phyloP scores from a whole-genome alignment of 2,888 invertebrate genomes.

The Nomada lathburiana region DNA sequence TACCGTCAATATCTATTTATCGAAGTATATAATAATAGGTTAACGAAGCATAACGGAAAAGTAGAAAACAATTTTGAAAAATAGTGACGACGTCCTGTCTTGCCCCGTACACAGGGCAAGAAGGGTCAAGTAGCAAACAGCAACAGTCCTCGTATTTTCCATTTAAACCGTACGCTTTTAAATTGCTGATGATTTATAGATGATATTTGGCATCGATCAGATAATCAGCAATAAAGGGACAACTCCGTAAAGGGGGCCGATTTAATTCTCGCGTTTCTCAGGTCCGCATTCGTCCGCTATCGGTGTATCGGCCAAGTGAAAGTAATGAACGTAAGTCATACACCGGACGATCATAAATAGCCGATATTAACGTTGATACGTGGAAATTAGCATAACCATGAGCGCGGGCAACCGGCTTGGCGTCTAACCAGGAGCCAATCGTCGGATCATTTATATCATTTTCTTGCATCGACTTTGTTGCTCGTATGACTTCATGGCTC shows the following conservation, averaged over 20 bases:
- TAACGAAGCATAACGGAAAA: too few species aligned
- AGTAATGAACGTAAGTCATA: slow-evolving; percentile 83
- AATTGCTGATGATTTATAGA: too few species aligned
- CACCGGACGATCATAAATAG: slow-evolving; percentile 82
- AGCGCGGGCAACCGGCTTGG: slow-evolving; percentile 47
- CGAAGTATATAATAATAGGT: too few species aligned
- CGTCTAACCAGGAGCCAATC: slow-evolving; percentile 50
- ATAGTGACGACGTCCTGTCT: too few species aligned
- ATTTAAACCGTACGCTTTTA: too few species aligned
- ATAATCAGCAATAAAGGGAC: slow-evolving; percentile 17
- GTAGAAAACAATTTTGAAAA: too few species aligned
- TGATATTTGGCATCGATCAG: too few species aligned
- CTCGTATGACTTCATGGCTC: slow-evolving; percentile 76
- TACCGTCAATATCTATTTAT: too few species aligned
- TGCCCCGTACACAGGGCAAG: too few species aligned
- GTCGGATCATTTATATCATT: slow-evolving; percentile 71
- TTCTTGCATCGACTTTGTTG: slow-evolving; percentile 65
- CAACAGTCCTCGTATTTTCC: too few species aligned
- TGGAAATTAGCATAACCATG: slow-evolving; percentile 82
- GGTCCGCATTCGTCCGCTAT: slow-evolving; percentile 69
- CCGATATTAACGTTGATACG: slow-evolving; percentile 83
- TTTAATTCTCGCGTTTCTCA: slow-evolving; percentile 56
- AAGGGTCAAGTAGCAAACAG: too few species aligned
- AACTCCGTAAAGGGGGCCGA: slow-evolving; percentile 9
- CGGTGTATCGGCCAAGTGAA: slow-evolving; percentile 80